These are phyloP conservation scores for Aphelenchoides fujianensis DNA, from an alignment of 1,140 invertebrate species.

Conservation along the genomic window DNA sequence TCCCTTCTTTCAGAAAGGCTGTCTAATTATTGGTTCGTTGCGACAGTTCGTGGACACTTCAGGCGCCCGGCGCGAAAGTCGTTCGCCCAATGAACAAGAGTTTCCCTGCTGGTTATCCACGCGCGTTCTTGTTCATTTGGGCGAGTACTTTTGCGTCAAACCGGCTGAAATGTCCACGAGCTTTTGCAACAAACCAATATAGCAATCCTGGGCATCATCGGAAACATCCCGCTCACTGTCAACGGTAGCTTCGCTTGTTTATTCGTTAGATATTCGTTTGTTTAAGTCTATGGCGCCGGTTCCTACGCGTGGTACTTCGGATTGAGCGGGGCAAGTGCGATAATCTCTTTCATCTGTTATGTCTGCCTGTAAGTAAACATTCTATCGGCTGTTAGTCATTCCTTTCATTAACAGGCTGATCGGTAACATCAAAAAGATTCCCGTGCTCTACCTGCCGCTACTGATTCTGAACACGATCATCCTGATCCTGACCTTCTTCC, in stretches of 20 bases:
- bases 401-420: no score
- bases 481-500: neutral
- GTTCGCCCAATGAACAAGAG: no score
- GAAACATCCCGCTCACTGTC: neutral
- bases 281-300: neutral
- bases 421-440: neutral
- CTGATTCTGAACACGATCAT: neutral
- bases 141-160: neutral
- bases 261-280: no score
- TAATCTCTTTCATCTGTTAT: neutral
- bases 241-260: no score
- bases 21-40: no score
- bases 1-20: no score
- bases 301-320: neutral
- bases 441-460: neutral
- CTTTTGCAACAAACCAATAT: neutral
- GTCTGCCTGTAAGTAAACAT: no score
- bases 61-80: no score
- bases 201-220: neutral
- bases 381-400: no score
- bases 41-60: no score
- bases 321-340: neutral
- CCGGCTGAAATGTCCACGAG: neutral
- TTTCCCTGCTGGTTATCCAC: no score
- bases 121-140: no score